Percentiles rank a stretch among this genome's conserved stretches.
Conservation (phyloP, 2,888 invertebrate species). For the Tanaodytes sp. region DNA sequence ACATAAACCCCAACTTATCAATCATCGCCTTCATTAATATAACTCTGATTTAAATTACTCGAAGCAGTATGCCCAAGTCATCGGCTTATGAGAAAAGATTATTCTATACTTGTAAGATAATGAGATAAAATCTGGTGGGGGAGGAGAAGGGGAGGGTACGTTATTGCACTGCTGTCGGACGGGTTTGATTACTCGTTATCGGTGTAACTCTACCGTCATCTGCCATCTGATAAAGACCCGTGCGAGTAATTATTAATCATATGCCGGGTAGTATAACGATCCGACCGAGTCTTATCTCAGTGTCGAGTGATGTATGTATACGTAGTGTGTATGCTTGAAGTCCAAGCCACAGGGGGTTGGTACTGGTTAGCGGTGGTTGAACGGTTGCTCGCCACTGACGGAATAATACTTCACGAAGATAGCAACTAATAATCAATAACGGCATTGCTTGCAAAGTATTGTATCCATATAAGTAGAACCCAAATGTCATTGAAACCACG, state of each 20-base stretch:
- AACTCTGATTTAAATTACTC: conserved; percentile 26
- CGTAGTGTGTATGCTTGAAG: conserved; percentile 53
- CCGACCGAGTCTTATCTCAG: conserved; percentile 71
- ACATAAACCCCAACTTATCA: conserved; percentile 22
- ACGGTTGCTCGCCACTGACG: conserved; percentile 54
- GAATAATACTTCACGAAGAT: conserved; percentile 69
- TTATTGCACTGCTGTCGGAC: conserved; percentile 51
- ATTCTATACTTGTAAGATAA: conserved; percentile 47
- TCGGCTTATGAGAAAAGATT: conserved; percentile 44
- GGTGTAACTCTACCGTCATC: conserved; percentile 68
- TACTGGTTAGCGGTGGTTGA: conserved; percentile 50
- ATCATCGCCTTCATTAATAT: conserved; percentile 27
- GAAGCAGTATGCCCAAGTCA: conserved; percentile 30
- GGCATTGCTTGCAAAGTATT: conserved; percentile 63
- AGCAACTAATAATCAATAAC: conserved; percentile 69
- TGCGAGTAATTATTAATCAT: conserved; percentile 72
- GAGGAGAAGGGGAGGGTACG: conserved; percentile 8
- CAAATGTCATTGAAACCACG: no score
- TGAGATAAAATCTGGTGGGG: conserved; percentile 46
- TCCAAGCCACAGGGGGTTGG: conserved; percentile 55
- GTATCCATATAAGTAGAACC: conserved; percentile 52
- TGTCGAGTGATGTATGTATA: conserved; percentile 69
- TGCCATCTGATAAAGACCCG: conserved; percentile 69
- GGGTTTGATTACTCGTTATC: conserved; percentile 71
- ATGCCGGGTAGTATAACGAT: conserved; percentile 69